Evolutionary conservation across 2,797 vertebrate species (phyloP).

Genomic region (Acestrorhynchus altus): DNA sequence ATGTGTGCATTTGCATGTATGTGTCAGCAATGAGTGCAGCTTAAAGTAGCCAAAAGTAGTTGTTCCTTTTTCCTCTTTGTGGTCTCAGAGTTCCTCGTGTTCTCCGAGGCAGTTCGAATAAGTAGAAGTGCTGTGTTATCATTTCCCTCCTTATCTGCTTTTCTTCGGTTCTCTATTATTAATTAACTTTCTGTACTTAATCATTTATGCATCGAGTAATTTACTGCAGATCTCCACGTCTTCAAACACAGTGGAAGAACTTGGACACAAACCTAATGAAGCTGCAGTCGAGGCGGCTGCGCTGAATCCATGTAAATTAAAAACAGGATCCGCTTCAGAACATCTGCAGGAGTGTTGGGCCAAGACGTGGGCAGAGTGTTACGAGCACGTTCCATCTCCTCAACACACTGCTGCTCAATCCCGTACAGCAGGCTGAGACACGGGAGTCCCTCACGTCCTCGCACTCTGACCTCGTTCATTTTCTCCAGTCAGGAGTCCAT

Average conservation of each 20-base stretch:
- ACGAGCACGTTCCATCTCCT: conserved; percentile 68
- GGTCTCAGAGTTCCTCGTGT: too few relatives aligned
- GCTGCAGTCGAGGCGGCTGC: neutral
- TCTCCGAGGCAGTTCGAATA: neutral
- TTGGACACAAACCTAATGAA: neutral
- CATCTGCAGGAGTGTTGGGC: conserved; percentile 59
- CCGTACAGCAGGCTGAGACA: conserved; percentile 60
- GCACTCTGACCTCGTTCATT: neutral
- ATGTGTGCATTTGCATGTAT: too few relatives aligned
- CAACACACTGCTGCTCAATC: conserved; percentile 75
- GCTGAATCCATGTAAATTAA: neutral
- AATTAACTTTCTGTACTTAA: neutral
- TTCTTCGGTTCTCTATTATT: neutral
- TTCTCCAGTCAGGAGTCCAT: neutral
- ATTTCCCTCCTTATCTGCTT: neutral
- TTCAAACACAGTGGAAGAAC: neutral
- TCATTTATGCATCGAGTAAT: neutral
- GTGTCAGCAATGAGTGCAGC: too few relatives aligned
- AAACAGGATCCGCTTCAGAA: neutral
- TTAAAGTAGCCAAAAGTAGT: too few relatives aligned
- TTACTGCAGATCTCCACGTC: neutral
- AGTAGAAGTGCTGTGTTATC: neutral
- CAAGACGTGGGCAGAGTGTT: conserved; percentile 80
- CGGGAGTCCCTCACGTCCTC: neutral
- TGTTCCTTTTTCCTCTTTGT: too few relatives aligned